These are phyloP conservation scores for Osmerus eperlanus DNA, from an alignment of 2,113 vertebrate genomes.

Conservation along the genomic window DNA sequence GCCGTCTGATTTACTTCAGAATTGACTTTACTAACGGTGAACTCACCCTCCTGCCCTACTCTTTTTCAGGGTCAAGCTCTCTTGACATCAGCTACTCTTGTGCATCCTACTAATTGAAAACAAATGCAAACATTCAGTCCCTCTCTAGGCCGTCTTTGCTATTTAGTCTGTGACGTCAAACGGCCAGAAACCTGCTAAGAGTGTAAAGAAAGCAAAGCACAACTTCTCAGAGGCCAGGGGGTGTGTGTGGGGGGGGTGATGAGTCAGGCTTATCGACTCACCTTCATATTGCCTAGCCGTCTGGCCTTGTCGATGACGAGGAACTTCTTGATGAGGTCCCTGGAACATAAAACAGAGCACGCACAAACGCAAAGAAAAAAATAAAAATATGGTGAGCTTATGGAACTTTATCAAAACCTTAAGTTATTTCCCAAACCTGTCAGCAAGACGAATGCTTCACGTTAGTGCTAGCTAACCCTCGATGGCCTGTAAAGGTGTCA, in stretches of 20 bases:
- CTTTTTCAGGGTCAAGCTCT: not conserved
- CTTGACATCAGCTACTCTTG: not conserved
- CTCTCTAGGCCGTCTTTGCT: not conserved
- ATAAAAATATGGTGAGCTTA: not conserved
- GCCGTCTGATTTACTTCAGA: no score
- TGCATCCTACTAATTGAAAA: slow-evolving; percentile 25
- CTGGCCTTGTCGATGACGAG: slow-evolving; percentile 90
- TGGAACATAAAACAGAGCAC: slow-evolving; percentile 49
- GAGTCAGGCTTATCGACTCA: slow-evolving; percentile 54
- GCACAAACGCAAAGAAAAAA: not conserved
- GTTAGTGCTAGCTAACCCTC: not conserved
- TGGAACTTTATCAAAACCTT: not conserved
- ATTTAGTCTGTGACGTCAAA: slow-evolving; percentile 16
- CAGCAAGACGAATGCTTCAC: slow-evolving; percentile 19
- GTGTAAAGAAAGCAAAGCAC: not conserved
- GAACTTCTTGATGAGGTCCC: slow-evolving; percentile 94
- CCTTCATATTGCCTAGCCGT: slow-evolving; percentile 95
- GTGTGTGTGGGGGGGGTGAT: not conserved
- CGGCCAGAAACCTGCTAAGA: not conserved
- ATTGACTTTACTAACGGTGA: no score
- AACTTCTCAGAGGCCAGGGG: not conserved
- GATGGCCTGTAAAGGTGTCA: not conserved
- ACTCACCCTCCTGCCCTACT: not conserved
- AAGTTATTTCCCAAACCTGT: slow-evolving; percentile 6
- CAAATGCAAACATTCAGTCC: slow-evolving; percentile 17